These are phyloP conservation scores for Lithobates sylvaticus DNA, from an alignment of 2,797 vertebrate genomes.

Conservation along the genomic window DNA sequence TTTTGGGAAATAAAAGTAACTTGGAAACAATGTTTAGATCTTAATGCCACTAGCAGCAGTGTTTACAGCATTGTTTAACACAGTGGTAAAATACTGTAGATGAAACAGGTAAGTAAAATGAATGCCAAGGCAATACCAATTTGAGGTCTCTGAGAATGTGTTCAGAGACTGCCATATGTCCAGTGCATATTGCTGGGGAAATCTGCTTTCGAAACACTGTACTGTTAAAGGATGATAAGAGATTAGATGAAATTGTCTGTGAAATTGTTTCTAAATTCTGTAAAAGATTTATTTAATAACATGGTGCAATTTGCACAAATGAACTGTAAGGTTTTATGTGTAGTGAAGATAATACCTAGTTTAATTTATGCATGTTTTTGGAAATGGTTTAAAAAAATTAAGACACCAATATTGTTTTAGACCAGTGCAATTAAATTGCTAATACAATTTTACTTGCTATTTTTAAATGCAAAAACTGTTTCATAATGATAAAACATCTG, in stretches of 20 bases:
- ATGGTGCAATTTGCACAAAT: background rate
- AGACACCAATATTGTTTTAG: background rate
- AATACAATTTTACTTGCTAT: background rate
- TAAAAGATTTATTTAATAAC: background rate
- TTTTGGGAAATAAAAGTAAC: too few relatives aligned
- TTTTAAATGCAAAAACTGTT: background rate
- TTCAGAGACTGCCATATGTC: background rate
- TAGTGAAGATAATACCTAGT: background rate
- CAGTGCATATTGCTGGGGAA: constrained; percentile 9
- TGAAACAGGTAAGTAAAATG: background rate
- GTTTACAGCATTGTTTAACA: background rate
- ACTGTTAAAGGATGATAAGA: background rate
- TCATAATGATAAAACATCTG: background rate
- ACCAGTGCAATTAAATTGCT: background rate
- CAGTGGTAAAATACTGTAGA: background rate
- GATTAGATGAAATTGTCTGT: constrained; percentile 13
- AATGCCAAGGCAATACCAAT: background rate
- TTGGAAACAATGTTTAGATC: too few relatives aligned
- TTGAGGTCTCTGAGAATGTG: background rate
- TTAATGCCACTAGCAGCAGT: background rate
- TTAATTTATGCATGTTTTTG: background rate
- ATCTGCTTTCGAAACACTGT: background rate
- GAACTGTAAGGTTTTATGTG: background rate
- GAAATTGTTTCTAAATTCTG: constrained; percentile 10
- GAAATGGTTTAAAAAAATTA: background rate